Base-by-base conservation (phyloP, 35 echinoderm and acorn worm species). In the Hemicentrotus pulcherrimus region DNA sequence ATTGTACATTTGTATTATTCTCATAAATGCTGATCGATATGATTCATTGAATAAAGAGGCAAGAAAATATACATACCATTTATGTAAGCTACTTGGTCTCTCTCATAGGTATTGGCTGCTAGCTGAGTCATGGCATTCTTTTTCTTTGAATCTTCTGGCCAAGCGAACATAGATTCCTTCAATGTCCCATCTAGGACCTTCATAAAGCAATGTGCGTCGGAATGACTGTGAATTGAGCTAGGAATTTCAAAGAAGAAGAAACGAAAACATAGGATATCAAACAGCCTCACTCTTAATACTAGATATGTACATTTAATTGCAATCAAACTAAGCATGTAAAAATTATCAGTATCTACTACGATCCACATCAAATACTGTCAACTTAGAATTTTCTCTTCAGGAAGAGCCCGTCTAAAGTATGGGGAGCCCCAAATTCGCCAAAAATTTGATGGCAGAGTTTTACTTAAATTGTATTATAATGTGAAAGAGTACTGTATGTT, bases 171-270 rank as follows among this genome's bases (percentile, higher is more conserved):
- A 2, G 97, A 94, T 86, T 99, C 98, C 47, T 91, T 71, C 24
- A 99, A 88, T 28, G 94, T 94, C 6, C 98, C 98, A 48, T 99
- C 98, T 46, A 99, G 59, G 9, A 99, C 86, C 94, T 99, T 99
- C 97, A 99, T 98, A 92, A 99, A 99, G 90, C 98, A 99, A 70
- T 99, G 98, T 47, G 98, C 55, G 93, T 99, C 94, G 60, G 98
- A 95, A 95, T 99, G 98, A 94, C 98, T 99, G 96, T 99, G 98
- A 91, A 99, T 99, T 9, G 96, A 96, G 85, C 97, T 98, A 30
- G 32, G 86, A 86, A 30, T 19, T 85, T 30, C 70, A 16, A 85
- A 16, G 30, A 31, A 87, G n/a, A 88, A 1, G 16, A 90, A 90
- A 24, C 45, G 31, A 33, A 90, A 41, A 13, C 32, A 22, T 28